phyloP scores from a whole-genome alignment of 2,797 vertebrate species.

The Rhinatrema bivittatum region DNA sequence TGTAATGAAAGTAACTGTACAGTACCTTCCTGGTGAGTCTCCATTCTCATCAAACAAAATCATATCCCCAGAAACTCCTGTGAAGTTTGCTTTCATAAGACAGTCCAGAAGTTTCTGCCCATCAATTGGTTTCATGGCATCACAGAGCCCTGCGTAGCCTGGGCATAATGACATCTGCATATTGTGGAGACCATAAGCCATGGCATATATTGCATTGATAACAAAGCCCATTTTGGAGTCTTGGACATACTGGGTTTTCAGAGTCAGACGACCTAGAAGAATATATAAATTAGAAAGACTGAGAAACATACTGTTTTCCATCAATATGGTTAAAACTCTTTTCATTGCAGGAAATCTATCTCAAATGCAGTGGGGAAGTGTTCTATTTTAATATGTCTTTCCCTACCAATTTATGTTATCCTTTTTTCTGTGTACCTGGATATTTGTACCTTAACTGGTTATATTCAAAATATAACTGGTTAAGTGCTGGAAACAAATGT shows the following conservation, averaged over 20 bases:
- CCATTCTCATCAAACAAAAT: conserved; percentile 94
- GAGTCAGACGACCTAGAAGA: conserved; percentile 57
- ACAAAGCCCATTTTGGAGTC: conserved; percentile 99
- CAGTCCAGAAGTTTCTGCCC: conserved; percentile 88
- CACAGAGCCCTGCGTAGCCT: conserved; percentile 82
- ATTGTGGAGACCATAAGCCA: conserved; percentile 93
- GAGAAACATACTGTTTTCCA: neutral
- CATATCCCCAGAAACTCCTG: conserved; percentile 85
- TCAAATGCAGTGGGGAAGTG: too few species aligned
- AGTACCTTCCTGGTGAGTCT: conserved; percentile 92
- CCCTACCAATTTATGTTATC: too few species aligned
- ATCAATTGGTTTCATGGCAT: conserved; percentile 90
- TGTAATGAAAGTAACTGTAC: neutral
- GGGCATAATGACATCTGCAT: conserved; percentile 86
- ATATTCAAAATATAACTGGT: too few species aligned
- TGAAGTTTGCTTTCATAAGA: conserved; percentile 95
- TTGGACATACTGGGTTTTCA: conserved; percentile 87
- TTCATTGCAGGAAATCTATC: too few species aligned
- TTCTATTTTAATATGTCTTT: too few species aligned
- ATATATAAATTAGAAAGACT: neutral
- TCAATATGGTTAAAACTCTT: too few species aligned
- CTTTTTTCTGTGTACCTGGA: too few species aligned
- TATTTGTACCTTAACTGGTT: too few species aligned
- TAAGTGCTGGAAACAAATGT: too few species aligned
- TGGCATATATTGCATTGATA: conserved; percentile 96